Evolutionary conservation across 2,888 invertebrate genomes (phyloP), one percentile per base, ranked within the genome.

Genomic region (Brenthis daphne): DNA sequence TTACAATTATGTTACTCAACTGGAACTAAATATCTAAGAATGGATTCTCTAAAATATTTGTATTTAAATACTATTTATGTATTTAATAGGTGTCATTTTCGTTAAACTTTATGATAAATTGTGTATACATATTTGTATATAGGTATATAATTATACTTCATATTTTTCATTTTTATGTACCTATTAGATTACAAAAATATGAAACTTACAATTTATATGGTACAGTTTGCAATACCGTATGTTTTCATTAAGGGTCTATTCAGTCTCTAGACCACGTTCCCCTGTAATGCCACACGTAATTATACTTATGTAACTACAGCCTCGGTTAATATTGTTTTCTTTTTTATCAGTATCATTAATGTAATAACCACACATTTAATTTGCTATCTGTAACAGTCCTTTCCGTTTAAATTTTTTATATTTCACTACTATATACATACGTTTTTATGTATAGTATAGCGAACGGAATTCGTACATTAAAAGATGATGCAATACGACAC

Each of bases 341-440:
- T 73, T 68, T 69, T 71, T 69, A 65, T 64, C 12, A 60, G 51
- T 57, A 55, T 73, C 73, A 73, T 73, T 71, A 71, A 67, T 67
- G 57, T 73, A 70, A 73, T 73, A 67, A 66, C 61, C 37, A 67
- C 67, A 56, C 65, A 67, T 69, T 67, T 65, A 69, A 55, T 54
- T 72, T 51, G 67, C 57, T 72, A 69, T 69, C 58, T 72, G 67
- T 72, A 67, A 72, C 70, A 70, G 58, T 72, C 67, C 51, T 65
- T 69, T 71, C 71, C 71, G 69, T 69, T 72, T 63, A 55, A 55
- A 29, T 51, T 65, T 69, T 69, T 69, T 69, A 37, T 69, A 37
- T 69, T 8, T 60, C 13, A 54, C 20, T 57, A 16, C 53, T 8
- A 29, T 29, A 29, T 29, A 12, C 20, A 56, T 11, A 29, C 48